Evolutionary conservation across 2,113 vertebrate genomes (phyloP).

Genomic region (Prolemur simus): DNA sequence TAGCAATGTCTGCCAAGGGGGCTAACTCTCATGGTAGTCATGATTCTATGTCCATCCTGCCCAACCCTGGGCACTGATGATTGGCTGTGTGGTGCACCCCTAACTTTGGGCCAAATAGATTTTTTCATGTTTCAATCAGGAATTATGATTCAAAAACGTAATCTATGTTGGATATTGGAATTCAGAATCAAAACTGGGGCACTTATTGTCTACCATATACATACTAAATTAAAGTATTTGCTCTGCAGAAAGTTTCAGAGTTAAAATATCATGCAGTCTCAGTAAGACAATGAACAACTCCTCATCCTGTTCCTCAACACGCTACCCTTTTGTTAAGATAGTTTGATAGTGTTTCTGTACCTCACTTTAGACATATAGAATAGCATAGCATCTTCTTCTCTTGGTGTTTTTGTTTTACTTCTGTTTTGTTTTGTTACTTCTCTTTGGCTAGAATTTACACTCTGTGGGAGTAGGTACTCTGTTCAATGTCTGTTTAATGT

Average conservation of each 20-base stretch:
- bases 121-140: neutral
- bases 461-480: neutral
- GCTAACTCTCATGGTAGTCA: neutral
- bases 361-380: neutral
- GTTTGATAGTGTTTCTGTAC: neutral
- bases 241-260: neutral
- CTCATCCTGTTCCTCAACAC: neutral
- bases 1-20: neutral
- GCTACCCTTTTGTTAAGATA: neutral
- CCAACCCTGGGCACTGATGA: neutral
- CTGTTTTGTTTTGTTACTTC: constrained; percentile 4
- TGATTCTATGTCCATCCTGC: neutral
- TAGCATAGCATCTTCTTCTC: neutral
- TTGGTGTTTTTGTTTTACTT: neutral
- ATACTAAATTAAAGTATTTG: neutral
- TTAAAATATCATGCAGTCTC: neutral
- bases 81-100: neutral
- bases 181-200: neutral
- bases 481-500: neutral
- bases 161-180: neutral
- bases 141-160: neutral
- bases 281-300: neutral
- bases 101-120: neutral
- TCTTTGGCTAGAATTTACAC: neutral
- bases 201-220: neutral